Base-by-base conservation (phyloP, 1,140 invertebrate species). In the Pseudoatta argentina region DNA sequence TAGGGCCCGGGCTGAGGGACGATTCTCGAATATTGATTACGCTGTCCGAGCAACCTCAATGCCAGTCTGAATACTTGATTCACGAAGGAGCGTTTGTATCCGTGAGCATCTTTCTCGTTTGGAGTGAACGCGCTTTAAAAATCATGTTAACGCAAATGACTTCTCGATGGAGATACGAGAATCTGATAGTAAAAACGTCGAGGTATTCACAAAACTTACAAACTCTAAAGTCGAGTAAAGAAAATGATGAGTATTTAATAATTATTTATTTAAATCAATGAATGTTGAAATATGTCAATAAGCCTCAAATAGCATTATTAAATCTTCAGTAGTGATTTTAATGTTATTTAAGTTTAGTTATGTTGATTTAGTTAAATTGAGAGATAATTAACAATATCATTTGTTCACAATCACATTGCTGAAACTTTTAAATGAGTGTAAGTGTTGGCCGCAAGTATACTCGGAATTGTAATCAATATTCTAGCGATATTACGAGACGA, bases 21-120 rank as follows among this genome's bases (percentile, higher is more conserved):
- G 83, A 86, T 86, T 51, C 82, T 85, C 63, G 87, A 86, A 91
- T 88, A 90, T 91, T 88, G 89, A 91, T 91, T 88, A 91, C 82
- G 21, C 59, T 86, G 77, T 90, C 83, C 78, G 83, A 90, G 87
- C 86, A 87, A 90, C 77, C 71, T 66, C 63, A 59, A 87, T 77
- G 85, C 75, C 67, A 69, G 67, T 79, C 86, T 89, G 88, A 89
- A 89, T 87, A 86, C 59, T 59, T 85, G 78, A 89, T 89, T 89
- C 85, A 77, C 71, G 39, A 59, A 12, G n/a, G 51, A 75, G 71
- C 64, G 85, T 77, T 89, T 87, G 72, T 89, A 86, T 61, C 44
- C 34, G 69, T 39, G 67, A 73, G 39, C 66, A 82, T 59, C 53
- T 72, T 44, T 72, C 66, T 73, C 53, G 24, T 72, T 73, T 51